Evolutionary conservation across 2,888 invertebrate species (phyloP), one percentile per base, ranked within the genome.

Genomic region (Andrena hattorfiana): DNA sequence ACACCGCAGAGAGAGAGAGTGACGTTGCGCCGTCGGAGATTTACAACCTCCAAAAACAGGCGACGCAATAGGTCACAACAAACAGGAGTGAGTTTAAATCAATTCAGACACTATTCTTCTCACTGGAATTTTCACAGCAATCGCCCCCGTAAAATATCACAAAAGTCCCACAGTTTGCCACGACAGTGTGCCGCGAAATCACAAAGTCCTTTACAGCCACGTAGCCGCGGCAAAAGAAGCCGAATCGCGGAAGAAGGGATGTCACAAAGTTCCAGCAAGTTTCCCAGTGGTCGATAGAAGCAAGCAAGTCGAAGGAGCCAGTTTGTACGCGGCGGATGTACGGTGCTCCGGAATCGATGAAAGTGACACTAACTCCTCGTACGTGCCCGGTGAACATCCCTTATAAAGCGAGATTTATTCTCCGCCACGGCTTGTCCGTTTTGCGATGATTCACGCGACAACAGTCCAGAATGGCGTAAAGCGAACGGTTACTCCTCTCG

Each of bases 331-430:
- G 32, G 16, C n/a, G 60, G 56, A 77, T 71, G 78, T 64, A 74
- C 54, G 30, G 13, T 68, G 74, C 32, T 49, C 28, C 42, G 49
- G 60, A 83, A 78, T 81, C 83, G 72, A 86, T 76, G 77, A 81
- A 82, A 79, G 80, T 79, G 76, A 83, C 74, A 71, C 71, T 81
- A 87, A 87, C 82, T 84, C 80, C 80, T 66, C 63, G 82, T 84
- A 81, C 83, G 78, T 84, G 86, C 74, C 49, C 51, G 66, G 48
- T 20, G 81, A 68, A 77, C 73, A 74, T 67, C 64, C 56, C 69
- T 68, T 83, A 68, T 60, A 80, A 85, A 79, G 77, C 63, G 80
- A 76, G 81, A 82, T 87, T 81, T 84, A 81, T 82, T 78, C 51
- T 51, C 56, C 20, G 59, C 67, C 60, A 51, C 42, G 23, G 63